Evolutionary conservation across 2,797 vertebrate species (phyloP).

Genomic region (Syndactyla subalaris): DNA sequence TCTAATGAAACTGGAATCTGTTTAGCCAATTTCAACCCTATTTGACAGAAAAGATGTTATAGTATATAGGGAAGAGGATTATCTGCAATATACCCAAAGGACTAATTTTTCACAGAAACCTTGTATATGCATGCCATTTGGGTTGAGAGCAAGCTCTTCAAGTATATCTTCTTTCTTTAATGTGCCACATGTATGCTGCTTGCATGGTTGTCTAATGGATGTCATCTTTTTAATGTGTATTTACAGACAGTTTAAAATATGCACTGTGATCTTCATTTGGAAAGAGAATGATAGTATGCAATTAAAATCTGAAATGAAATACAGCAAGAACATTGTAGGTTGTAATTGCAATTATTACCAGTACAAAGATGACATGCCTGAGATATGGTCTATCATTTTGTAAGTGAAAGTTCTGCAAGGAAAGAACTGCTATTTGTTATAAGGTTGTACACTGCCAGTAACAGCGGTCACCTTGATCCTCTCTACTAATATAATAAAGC

Average conservation of each 20-base stretch:
- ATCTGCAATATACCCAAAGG: neutral
- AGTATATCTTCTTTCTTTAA: slow-evolving; percentile 8
- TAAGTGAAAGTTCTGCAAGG: neutral
- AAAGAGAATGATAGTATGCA: slow-evolving; percentile 47
- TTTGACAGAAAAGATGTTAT: slow-evolving; percentile 1
- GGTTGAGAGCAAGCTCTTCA: neutral
- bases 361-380: neutral
- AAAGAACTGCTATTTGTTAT: slow-evolving; percentile 8
- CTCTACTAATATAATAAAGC: neutral
- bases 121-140: neutral
- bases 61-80: slow-evolving; percentile 17
- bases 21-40: slow-evolving; percentile 24
- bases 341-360: slow-evolving; percentile 48
- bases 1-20: slow-evolving; percentile 14
- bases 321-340: slow-evolving; percentile 39
- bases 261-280: slow-evolving; percentile 33
- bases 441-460: neutral
- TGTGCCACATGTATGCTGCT: slow-evolving; percentile 8
- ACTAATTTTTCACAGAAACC: slow-evolving; percentile 2
- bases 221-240: slow-evolving; percentile 34
- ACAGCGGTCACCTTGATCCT: neutral
- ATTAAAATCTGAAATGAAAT: slow-evolving; percentile 62
- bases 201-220: slow-evolving; percentile 10
- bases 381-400: slow-evolving; percentile 13
- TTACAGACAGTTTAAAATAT: slow-evolving; percentile 57